Conservation (phyloP, 2,888 invertebrate genomes). For the Folsomia candida region DNA sequence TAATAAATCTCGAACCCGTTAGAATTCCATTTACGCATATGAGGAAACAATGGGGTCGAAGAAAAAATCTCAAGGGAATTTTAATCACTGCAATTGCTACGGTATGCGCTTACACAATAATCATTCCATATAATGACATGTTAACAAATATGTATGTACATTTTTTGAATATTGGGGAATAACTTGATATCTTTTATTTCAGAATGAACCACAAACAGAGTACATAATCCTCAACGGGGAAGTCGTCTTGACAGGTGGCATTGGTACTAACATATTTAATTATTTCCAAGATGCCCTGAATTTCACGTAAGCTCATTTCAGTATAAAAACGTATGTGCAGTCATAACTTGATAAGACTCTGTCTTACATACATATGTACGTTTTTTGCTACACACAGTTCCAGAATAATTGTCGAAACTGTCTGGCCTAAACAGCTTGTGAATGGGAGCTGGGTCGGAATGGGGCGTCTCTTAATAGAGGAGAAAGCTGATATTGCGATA, state of each 20-base stretch:
- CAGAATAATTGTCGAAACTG: not conserved
- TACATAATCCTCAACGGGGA: not conserved
- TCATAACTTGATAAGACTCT: not conserved
- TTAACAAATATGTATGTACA: too few species aligned
- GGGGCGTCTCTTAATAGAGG: not conserved
- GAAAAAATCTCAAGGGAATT: too few species aligned
- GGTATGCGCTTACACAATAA: too few species aligned
- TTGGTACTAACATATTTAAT: not conserved
- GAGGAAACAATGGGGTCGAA: too few species aligned
- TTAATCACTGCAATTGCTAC: too few species aligned
- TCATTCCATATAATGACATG: too few species aligned
- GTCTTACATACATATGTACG: not conserved
- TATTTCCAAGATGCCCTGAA: not conserved
- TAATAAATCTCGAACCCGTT: too few species aligned
- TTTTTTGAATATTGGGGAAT: too few species aligned
- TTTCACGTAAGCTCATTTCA: not conserved
- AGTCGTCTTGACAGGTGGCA: not conserved
- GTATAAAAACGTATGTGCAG: too few species aligned
- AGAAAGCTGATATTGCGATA: not conserved
- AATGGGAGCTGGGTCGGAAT: not conserved
- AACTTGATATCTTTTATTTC: too few species aligned
- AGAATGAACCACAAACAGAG: not conserved
- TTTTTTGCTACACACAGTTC: not conserved
- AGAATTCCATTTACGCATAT: too few species aligned
- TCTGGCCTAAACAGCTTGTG: not conserved